Base-by-base conservation (phyloP, 2,113 vertebrate species). In the Mandrillus leucophaeus region DNA sequence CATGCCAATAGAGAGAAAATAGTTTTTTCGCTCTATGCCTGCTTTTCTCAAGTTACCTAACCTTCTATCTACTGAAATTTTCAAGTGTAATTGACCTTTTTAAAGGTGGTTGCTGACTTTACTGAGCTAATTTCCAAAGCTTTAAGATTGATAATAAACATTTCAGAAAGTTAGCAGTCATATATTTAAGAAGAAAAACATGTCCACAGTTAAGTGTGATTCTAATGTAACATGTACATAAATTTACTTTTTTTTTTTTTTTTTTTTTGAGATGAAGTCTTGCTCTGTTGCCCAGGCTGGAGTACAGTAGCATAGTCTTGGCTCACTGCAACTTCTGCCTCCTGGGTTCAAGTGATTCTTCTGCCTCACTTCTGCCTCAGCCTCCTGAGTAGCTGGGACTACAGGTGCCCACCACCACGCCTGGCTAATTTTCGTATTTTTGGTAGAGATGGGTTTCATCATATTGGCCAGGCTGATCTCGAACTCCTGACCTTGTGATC, bases 61-160 rank as follows among this genome's bases (percentile, higher is more conserved):
- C 43, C 18, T 95, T 90, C 20, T 93, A 82, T 90, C 88, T 83
- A 70, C 59, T 83, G 20, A 90, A 66, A 72, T 50, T 55, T 95
- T 93, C 12, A 40, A 25, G 76, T 55, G 7, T 88, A 82, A 76
- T 73, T 83, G 73, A 43, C 57, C 55, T 43, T 2, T 50, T 38
- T 59, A 73, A 55, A 89, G 66, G 48, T 50, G 5, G 35, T 76
- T 93, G 23, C 61, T 61, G 59, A 30, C 95, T 91, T 61, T 61
- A 73, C 86, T 43, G 43, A 38, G 52, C 17, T 86, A 27, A 38
- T 93, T 86, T 81, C 27, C 23, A 64, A 83, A 95, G 59, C 32
- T 57, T 78, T 88, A 43, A 72, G 70, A 78, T 5, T 48, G 68
- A 48, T 61, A 81, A 35, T 38, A 76, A 80, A 45, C 32, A 14